Conservation (phyloP, 2,797 vertebrate species). For the Coendou prehensilis region DNA sequence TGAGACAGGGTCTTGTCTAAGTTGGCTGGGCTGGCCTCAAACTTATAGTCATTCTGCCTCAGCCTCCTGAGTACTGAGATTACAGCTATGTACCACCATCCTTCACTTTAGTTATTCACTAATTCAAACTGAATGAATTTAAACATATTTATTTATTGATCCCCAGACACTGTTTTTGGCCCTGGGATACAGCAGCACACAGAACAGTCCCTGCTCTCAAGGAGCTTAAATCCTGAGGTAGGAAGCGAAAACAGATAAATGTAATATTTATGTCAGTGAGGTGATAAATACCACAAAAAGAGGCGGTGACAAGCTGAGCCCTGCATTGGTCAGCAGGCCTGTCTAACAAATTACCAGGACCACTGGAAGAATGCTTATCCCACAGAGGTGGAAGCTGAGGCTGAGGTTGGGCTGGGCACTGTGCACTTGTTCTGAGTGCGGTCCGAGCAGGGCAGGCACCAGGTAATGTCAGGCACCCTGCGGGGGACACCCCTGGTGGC, state of each 20-base stretch:
- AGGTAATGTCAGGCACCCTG: neutral
- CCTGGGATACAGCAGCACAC: neutral
- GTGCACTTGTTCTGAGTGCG: neutral
- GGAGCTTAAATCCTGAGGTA: neutral
- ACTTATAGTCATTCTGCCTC: neutral
- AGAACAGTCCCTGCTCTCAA: neutral
- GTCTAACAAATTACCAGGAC: neutral
- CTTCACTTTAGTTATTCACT: neutral
- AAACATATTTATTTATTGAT: neutral
- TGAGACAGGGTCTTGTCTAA: neutral
- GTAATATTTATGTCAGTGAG: fast-evolving
- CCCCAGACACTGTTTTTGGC: neutral
- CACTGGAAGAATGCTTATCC: neutral
- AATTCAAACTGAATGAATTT: neutral
- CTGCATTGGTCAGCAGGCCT: neutral
- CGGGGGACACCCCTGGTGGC: neutral
- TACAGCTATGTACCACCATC: neutral
- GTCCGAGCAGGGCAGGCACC: neutral
- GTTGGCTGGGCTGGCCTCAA: neutral
- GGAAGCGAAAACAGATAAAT: neutral
- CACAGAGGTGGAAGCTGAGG: neutral
- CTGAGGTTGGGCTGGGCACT: neutral
- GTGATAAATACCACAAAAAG: neutral
- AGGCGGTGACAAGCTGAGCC: neutral
- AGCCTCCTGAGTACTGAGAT: neutral